Evolutionary conservation across 2,888 invertebrate species (phyloP), one percentile per base, ranked within the genome.

Genomic region (Serripes groenlandicus): DNA sequence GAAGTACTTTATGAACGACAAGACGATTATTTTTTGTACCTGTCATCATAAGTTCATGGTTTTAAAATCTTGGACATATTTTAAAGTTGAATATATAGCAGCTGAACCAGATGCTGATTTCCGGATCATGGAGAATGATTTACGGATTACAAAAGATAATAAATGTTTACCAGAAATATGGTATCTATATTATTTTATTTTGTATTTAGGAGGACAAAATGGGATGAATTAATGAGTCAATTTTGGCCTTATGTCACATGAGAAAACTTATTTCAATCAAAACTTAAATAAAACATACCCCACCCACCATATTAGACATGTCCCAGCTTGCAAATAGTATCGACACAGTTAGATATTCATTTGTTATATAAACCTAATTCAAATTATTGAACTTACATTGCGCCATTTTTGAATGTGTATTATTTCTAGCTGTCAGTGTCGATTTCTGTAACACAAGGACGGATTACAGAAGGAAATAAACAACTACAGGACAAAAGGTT

Each of bases 351-450:
- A 15, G 23, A 3, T 1, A 26, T 64, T 15, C 5, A 34, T 15
- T 30, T 30, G 11, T 32, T 69, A 9, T 26, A 18, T 23, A 66
- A 26, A 15, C 28, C 2, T 35, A 9, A 23, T 7, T 11, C 26
- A 42, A 37, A 37, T 32, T n/a, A 64, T 23, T n/a, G 7, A 15
- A 66, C 66, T 66, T 28, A 66, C 66, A 66, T 42, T 66, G 66
- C 15, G 66, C 66, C 66, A 66, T 66, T 37, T 9, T 42, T n/a
- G 15, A 5, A 26, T n/a, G 3, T 66, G 3, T 26, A 5, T 42
- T 26, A 1, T 32, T 66, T 42, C 42, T 42, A 37, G 18, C 23
- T 3, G 23, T 7, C 7, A 11, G 18, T 21, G 42, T 7, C 1
- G n/a, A 15, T 11, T 26, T 5, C 9, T 42, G 26, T 23, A 26